Percentiles rank a stretch among this genome's conserved stretches.
Evolutionary conservation across 2,797 vertebrate genomes (phyloP).

Genomic region (Melanotaenia nigrans): DNA sequence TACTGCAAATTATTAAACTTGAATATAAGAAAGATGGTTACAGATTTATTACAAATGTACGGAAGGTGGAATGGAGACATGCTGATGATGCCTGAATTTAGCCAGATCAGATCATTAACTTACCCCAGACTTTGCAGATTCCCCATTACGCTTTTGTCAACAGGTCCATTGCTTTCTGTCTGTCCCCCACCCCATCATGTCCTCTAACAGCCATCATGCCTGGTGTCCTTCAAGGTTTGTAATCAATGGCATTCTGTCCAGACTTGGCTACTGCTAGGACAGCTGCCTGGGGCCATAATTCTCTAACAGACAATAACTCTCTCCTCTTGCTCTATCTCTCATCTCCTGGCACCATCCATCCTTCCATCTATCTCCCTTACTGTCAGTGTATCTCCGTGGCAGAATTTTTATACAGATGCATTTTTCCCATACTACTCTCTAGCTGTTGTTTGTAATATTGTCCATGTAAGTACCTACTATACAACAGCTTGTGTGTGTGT

Average conservation of each 20-base stretch:
- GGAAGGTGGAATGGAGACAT: conserved; percentile 5
- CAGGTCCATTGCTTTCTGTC: conserved; percentile 38
- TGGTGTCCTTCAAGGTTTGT: conserved; percentile 72
- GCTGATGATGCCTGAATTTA: conserved; percentile 46
- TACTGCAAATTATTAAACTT: conserved; percentile 24
- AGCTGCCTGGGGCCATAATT: conserved; percentile 70
- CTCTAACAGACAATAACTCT: conserved; percentile 77
- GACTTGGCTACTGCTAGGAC: conserved; percentile 62
- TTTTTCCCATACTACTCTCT: conserved; percentile 15
- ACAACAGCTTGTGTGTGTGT: neutral
- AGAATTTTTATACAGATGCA: conserved; percentile 36
- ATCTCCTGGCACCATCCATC: conserved; percentile 43
- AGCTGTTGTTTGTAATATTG: conserved; percentile 12
- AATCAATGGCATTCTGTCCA: conserved; percentile 74
- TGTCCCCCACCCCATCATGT: conserved; percentile 40
- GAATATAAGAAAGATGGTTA: conserved; percentile 13
- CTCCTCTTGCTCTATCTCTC: conserved; percentile 57
- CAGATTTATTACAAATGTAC: neutral
- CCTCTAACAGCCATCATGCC: conserved; percentile 59
- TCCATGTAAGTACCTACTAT: neutral
- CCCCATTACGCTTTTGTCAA: conserved; percentile 66
- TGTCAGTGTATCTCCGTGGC: conserved; percentile 32
- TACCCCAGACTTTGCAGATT: conserved; percentile 60
- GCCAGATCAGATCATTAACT: conserved; percentile 47
- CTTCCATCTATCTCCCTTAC: conserved; percentile 42